A percentile compares a stretch with the other conserved stretches of the same genome.
Conservation (phyloP, 1,140 invertebrate genomes). For the Aphaenogaster rudis region DNA sequence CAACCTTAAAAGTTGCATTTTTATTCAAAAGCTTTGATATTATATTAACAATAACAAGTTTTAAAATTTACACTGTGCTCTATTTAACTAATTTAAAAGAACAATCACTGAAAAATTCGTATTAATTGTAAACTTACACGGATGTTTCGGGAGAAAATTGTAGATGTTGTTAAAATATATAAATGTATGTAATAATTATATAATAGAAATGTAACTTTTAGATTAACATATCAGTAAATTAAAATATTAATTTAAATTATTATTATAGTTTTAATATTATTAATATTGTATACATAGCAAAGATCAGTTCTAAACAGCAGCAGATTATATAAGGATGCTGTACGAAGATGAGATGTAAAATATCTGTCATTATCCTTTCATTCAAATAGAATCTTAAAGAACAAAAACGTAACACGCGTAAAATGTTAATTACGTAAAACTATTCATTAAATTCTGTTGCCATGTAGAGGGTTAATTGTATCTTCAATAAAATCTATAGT, state of each 20-base stretch:
- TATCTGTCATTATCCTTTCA: neutral
- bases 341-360: neutral
- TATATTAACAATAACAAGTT: slow-evolving; percentile 15
- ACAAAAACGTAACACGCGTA: neutral
- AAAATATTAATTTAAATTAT: neutral
- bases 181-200: neutral
- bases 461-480: neutral
- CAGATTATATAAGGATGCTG: neutral
- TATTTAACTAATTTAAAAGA: neutral
- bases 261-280: neutral
- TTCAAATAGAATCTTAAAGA: neutral
- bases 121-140: neutral
- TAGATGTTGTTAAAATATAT: neutral
- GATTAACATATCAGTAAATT: neutral
- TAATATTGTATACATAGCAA: neutral
- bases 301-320: slow-evolving; percentile 1
- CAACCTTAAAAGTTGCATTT: neutral
- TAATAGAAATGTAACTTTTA: neutral
- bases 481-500: neutral
- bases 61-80: neutral
- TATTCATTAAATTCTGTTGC: neutral
- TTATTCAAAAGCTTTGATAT: neutral
- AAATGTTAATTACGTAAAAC: neutral
- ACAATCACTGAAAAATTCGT: neutral
- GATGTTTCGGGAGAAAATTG: neutral